Conservation (phyloP, 2,888 invertebrate genomes). For the Lycaena phlaeas region DNA sequence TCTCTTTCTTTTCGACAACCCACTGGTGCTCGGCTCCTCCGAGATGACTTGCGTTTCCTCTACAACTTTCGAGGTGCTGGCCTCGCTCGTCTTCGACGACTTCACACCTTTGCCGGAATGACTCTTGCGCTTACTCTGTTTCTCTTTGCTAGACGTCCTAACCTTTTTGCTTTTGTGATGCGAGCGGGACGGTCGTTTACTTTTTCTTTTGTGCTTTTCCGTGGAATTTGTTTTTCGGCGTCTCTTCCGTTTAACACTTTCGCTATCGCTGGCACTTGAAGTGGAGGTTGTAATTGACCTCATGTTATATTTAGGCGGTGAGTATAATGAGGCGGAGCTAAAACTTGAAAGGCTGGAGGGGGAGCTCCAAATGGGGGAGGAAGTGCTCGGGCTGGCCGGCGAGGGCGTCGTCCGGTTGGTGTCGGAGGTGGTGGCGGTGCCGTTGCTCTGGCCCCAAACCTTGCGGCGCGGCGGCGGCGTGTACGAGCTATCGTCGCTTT, state of each 20-base stretch:
- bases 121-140: constrained; percentile 36
- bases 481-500: constrained; percentile 33
- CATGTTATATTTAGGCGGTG: constrained; percentile 13
- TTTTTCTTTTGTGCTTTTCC: constrained; percentile 26
- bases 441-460: constrained; percentile 17
- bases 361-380: constrained; percentile 12
- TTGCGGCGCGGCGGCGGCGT: constrained; percentile 25
- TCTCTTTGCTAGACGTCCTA: constrained; percentile 22
- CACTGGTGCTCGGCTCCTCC: constrained; percentile 26
- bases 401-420: constrained; percentile 20
- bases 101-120: constrained; percentile 45
- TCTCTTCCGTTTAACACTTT: constrained; percentile 17
- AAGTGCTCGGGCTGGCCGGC: constrained; percentile 6
- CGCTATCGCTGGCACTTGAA: constrained; percentile 18
- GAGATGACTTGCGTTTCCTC: constrained; percentile 10
- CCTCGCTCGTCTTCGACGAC: constrained; percentile 29
- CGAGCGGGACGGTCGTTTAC: constrained; percentile 25
- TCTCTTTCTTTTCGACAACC: constrained; percentile 15
- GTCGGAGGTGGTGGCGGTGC: constrained; percentile 15
- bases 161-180: constrained; percentile 24
- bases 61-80: constrained; percentile 10
- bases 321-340: constrained; percentile 13
- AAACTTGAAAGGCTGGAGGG: constrained; percentile 14
- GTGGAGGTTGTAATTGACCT: constrained; percentile 12
- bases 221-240: constrained; percentile 21